Conservation (phyloP, 2,888 invertebrate genomes). For the Andrena minutula region DNA sequence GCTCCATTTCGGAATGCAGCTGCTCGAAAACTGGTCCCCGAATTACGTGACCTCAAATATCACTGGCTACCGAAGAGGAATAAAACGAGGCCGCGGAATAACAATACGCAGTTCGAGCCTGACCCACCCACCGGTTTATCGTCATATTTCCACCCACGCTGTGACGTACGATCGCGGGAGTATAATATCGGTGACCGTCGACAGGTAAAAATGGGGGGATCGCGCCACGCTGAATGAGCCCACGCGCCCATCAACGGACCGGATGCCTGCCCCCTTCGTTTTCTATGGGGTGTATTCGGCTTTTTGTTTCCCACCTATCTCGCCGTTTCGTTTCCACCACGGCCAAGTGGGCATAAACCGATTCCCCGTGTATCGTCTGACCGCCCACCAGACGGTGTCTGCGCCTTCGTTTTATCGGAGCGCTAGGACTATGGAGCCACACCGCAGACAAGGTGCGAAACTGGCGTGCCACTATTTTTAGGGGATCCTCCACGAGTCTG, state of each 20-base stretch:
- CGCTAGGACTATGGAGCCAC: background rate
- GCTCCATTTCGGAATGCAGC: background rate
- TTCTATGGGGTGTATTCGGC: slow-evolving; percentile 25
- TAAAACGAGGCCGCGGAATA: slow-evolving; percentile 20
- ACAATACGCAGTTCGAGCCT: slow-evolving; percentile 26
- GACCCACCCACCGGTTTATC: slow-evolving; percentile 48
- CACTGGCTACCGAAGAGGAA: background rate
- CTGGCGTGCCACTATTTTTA: slow-evolving; percentile 38
- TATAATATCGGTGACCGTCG: slow-evolving; percentile 54
- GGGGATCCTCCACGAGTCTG: slow-evolving; percentile 9
- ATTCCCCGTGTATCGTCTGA: slow-evolving; percentile 41
- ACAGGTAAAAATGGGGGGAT: slow-evolving; percentile 64
- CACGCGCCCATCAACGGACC: slow-evolving; percentile 64
- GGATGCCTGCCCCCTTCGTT: slow-evolving; percentile 62
- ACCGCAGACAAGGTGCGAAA: background rate
- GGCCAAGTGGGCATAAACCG: slow-evolving; percentile 52
- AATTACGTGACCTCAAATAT: slow-evolving; percentile 11
- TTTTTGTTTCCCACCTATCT: slow-evolving; percentile 16
- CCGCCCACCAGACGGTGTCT: slow-evolving; percentile 58
- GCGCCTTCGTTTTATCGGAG: slow-evolving; percentile 23
- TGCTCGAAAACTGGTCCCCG: slow-evolving; percentile 1
- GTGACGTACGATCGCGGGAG: slow-evolving; percentile 23
- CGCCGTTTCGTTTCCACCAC: slow-evolving; percentile 44
- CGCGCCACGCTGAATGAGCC: slow-evolving; percentile 75
- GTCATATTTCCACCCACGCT: slow-evolving; percentile 58